phyloP scores from a whole-genome alignment of 2,113 vertebrate species.

The Brienomyrus brachyistius region DNA sequence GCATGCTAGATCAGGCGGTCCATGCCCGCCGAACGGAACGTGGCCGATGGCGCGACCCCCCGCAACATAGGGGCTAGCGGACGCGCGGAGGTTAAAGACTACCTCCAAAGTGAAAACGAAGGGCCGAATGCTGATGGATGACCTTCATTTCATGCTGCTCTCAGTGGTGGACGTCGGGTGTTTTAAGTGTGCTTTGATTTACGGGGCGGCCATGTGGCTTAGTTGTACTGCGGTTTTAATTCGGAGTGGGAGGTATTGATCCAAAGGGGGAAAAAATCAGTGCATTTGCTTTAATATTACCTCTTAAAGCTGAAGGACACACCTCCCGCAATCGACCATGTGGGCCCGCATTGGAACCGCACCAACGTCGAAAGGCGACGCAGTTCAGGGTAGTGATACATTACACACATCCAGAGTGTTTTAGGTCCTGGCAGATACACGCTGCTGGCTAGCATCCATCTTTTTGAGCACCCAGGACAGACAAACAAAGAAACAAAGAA shows the following conservation, averaged over 20 bases:
- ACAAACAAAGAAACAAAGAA: background rate
- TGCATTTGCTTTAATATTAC: background rate
- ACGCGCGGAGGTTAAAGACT: background rate
- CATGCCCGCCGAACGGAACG: background rate
- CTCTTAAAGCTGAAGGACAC: constrained; percentile 20
- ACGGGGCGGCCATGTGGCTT: background rate
- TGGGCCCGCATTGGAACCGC: background rate
- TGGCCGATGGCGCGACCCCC: background rate
- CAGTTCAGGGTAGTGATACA: constrained; percentile 4
- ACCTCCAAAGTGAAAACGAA: background rate
- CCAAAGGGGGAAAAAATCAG: background rate
- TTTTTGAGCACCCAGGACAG: background rate
- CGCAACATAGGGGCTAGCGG: background rate
- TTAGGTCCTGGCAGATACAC: background rate
- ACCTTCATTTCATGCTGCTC: constrained; percentile 9
- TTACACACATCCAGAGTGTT: background rate
- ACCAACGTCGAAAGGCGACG: background rate
- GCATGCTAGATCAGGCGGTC: background rate
- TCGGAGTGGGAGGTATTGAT: constrained; percentile 15
- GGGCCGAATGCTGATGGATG: background rate
- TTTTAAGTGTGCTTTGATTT: constrained; percentile 15
- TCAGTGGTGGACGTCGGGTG: background rate
- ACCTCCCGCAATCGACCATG: background rate
- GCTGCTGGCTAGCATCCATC: background rate
- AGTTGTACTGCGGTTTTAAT: background rate